Evolutionary conservation across 2,888 invertebrate species (phyloP).

Genomic region (Hypsopygia costalis): DNA sequence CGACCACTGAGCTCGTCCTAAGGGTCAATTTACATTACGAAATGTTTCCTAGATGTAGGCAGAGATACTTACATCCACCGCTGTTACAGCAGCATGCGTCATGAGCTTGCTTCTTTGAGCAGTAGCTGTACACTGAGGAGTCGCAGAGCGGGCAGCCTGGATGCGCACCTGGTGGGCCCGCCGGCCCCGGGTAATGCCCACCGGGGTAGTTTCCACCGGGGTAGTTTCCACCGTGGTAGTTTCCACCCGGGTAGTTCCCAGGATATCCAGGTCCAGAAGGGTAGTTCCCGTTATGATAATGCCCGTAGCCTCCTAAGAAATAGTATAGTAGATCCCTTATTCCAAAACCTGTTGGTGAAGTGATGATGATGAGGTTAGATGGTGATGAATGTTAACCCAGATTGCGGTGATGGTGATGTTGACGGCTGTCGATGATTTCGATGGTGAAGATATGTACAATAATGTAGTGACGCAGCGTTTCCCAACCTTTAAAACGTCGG

Average conservation of each 20-base stretch:
- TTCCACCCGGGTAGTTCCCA: conserved; percentile 27
- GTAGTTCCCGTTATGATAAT: conserved; percentile 22
- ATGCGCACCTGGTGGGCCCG: conserved; percentile 69
- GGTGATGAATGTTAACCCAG: conserved; percentile 10
- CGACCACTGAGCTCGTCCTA: too few species aligned
- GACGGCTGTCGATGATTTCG: not conserved
- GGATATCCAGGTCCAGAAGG: conserved; percentile 27
- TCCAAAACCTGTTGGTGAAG: conserved; percentile 67
- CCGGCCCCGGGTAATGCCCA: conserved; percentile 26
- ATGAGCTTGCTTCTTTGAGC: conserved; percentile 86
- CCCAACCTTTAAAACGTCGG: too few species aligned
- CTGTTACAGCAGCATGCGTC: conserved; percentile 88
- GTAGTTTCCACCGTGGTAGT: too few species aligned
- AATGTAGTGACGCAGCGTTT: too few species aligned
- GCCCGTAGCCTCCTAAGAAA: conserved; percentile 49
- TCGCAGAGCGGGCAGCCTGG: conserved; percentile 87
- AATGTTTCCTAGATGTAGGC: too few species aligned
- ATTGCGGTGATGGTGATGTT: conserved; percentile 1
- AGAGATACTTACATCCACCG: conserved; percentile 54
- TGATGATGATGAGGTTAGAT: conserved; percentile 30
- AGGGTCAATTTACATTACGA: too few species aligned
- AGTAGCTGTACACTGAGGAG: conserved; percentile 88
- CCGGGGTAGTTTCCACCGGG: conserved; percentile 24
- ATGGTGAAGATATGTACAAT: too few species aligned
- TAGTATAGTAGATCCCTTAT: conserved; percentile 71